phyloP scores from a whole-genome alignment of 2,888 invertebrate species.

The Pyrgus malvae region DNA sequence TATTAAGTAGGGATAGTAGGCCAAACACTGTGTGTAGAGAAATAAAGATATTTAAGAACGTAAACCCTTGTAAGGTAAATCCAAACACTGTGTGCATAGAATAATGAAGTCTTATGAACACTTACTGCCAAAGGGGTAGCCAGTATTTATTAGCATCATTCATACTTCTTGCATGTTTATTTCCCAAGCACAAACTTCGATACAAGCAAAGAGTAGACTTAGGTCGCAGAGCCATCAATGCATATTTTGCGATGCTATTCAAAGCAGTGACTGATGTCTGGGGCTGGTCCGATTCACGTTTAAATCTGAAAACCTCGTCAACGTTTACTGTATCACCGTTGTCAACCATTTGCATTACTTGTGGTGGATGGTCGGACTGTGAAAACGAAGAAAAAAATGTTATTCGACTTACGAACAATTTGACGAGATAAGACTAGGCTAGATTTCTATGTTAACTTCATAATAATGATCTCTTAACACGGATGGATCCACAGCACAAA shows the following conservation, averaged over 20 bases:
- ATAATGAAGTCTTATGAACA: too few relatives aligned
- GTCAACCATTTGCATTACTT: slow-evolving; percentile 74
- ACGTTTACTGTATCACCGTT: slow-evolving; percentile 61
- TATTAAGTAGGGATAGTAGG: too few relatives aligned
- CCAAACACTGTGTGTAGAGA: too few relatives aligned
- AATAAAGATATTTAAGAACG: too few relatives aligned
- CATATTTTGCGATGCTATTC: slow-evolving; percentile 80
- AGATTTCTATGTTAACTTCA: too few relatives aligned
- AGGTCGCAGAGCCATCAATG: slow-evolving; percentile 74
- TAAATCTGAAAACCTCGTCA: slow-evolving; percentile 70
- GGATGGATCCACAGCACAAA: too few relatives aligned
- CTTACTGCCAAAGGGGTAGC: slow-evolving; percentile 89
- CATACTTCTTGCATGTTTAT: slow-evolving; percentile 81
- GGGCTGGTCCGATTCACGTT: slow-evolving; percentile 49
- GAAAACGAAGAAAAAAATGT: slow-evolving; percentile 16
- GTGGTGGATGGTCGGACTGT: slow-evolving; percentile 63
- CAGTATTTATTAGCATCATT: slow-evolving; percentile 83
- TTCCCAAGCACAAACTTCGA: slow-evolving; percentile 85
- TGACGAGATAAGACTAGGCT: too few relatives aligned
- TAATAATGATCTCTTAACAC: too few relatives aligned
- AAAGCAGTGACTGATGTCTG: slow-evolving; percentile 63
- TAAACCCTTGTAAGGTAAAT: too few relatives aligned
- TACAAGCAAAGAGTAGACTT: slow-evolving; percentile 83
- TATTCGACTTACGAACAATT: too few relatives aligned
- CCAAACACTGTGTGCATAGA: too few relatives aligned